Evolutionary conservation across 2,888 invertebrate genomes (phyloP).

Genomic region (Anthophora plumipes): DNA sequence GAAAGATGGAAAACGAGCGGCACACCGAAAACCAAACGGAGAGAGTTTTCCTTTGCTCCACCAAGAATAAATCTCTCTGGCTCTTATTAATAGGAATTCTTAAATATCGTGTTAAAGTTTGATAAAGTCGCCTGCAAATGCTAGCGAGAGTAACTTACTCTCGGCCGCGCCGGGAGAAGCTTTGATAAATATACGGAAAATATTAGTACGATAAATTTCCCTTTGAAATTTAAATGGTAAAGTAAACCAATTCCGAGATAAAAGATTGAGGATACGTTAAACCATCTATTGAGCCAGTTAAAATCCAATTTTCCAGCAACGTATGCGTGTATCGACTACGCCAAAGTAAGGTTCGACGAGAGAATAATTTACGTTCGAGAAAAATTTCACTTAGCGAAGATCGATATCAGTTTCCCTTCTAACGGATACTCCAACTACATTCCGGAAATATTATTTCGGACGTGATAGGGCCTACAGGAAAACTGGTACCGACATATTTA

Average conservation of each 20-base stretch:
- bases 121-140: slow-evolving; percentile 6
- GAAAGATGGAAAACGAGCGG: slow-evolving; percentile 14
- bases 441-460: slow-evolving; percentile 42
- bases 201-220: background rate
- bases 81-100: slow-evolving; percentile 16
- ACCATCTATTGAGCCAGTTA: background rate
- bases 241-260: slow-evolving; percentile 12
- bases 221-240: background rate
- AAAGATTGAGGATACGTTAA: slow-evolving; percentile 15
- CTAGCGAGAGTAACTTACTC: background rate
- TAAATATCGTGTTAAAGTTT: background rate
- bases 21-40: slow-evolving; percentile 11
- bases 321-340: slow-evolving; percentile 1
- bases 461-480: slow-evolving; percentile 22
- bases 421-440: slow-evolving; percentile 46
- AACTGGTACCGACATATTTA: slow-evolving; percentile 17
- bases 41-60: background rate
- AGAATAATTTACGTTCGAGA: slow-evolving; percentile 27
- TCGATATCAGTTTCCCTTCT: slow-evolving; percentile 37
- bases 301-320: slow-evolving; percentile 10
- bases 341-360: background rate
- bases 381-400: slow-evolving; percentile 20
- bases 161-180: background rate
- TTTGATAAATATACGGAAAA: background rate
- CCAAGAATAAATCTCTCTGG: background rate